Evolutionary conservation across 2,797 vertebrate genomes (phyloP), one percentile per base, ranked within the genome.

Genomic region (Typhlichthys eigenmanni): DNA sequence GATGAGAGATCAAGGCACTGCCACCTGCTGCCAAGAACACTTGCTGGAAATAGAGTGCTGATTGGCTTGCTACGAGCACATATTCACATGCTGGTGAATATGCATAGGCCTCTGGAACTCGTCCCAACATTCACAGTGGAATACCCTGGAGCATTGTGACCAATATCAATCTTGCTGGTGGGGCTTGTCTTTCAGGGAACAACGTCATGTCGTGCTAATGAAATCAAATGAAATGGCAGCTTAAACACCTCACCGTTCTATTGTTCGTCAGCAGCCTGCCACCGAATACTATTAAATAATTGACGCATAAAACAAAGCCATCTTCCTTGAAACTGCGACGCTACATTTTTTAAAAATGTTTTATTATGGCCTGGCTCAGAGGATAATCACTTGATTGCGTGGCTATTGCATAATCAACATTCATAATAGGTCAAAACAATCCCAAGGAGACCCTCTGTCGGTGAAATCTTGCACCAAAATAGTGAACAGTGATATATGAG

Each of bases 241-340:
- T 74, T 76, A 71, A 85, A 84, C 66, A 82, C 62, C 45, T 64
- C 56, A 68, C 68, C 45, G 56, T 60, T 60, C 63, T 57, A 61
- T 46, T 83, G 78, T 82, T 73, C 63, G 75, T 85, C 75, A 85
- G 76, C 51, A 32, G 7, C 52, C 60, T 78, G 38, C 9, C 38
- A 10, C 38, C 9, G 38, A 43, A 8, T 4, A 24, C 24, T 29
- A 29, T 43, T 43, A 43, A 8, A 43, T 9, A 4, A 80, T 53
- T 79, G 59, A 56, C 13, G 2, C 54, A 60, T 78, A 51, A 74
- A 58, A 62, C 24, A 46, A 48, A 67, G 19, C 32, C 58, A 45
- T 58, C 51, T 60, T 32, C 46, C 11, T 38, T 71, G 53, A 76
- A 71, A 60, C 34, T 68, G 55, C 16, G 49, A 58, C 24, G 17